Evolutionary conservation across 2,797 vertebrate species (phyloP).

Genomic region (Myripristis jacobus): DNA sequence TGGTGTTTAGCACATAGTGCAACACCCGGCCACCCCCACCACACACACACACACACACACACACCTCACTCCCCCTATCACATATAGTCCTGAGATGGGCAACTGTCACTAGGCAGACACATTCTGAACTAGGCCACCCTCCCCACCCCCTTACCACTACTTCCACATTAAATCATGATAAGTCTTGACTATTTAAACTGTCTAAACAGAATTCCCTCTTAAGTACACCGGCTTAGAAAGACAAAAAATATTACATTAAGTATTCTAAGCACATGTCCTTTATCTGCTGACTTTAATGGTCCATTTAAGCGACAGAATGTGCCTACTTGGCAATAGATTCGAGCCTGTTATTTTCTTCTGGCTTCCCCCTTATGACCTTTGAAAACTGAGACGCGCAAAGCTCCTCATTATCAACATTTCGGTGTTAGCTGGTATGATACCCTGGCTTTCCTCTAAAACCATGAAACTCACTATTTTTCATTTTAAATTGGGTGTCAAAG

Average conservation of each 20-base stretch:
- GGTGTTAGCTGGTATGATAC: neutral
- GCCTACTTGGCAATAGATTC: neutral
- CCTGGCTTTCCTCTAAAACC: neutral
- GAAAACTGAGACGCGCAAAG: too few species aligned
- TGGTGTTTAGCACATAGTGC: conserved; percentile 78
- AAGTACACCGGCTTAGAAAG: neutral
- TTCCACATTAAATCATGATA: conserved; percentile 2
- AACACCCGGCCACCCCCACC: conserved; percentile 56
- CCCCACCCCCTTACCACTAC: neutral
- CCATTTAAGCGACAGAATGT: neutral
- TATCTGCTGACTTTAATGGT: neutral
- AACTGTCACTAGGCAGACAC: conserved; percentile 64
- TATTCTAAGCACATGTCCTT: neutral
- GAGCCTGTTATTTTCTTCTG: neutral
- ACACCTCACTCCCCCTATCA: conserved; percentile 50
- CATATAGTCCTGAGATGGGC: conserved; percentile 63
- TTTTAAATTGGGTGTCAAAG: neutral
- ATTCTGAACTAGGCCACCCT: conserved; percentile 25
- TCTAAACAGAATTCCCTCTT: neutral
- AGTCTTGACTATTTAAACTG: neutral
- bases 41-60: too few species aligned
- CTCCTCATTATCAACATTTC: too few species aligned
- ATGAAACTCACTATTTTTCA: neutral
- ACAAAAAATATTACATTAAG: neutral
- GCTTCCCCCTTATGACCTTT: neutral